Evolutionary conservation across 2,113 vertebrate genomes (phyloP), one percentile per base, ranked within the genome.

Genomic region (Glaucidium brasilianum): DNA sequence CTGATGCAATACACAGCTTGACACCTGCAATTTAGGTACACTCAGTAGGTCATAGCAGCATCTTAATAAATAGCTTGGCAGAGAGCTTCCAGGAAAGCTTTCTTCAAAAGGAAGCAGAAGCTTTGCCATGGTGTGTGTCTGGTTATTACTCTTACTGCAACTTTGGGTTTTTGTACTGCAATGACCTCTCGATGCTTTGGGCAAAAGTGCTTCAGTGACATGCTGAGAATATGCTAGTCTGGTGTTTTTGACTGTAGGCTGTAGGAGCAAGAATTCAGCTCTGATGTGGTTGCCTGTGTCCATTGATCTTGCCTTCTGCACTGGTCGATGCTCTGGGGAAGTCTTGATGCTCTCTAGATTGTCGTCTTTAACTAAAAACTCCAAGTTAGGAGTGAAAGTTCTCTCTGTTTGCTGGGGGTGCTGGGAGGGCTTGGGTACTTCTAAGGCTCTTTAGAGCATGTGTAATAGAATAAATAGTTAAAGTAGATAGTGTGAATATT

Each of bases 21-120:
- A 79, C 96, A 96, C 91, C 90, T 97, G 94, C 86, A 95, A 26
- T 78, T 90, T 68, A 69, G 92, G 30, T 59, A 26, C 55, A n/a
- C 50, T 67, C 69, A 37, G 5, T 49, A 41, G 67, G 73, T 69
- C 49, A 13, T 18, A 89, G 72, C 67, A 94, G 49, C 86, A 85
- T 60, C 94, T 95, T 91, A 85, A 91, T 94, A 75, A 91, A 78
- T 5, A 72, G 49, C 69, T 84, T 90, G 71, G 58, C 67, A 87
- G 68, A 81, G 68, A 92, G 45, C 62, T 93, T 95, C 81, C 74
- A 69, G 90, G 71, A 88, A 76, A 69, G 58, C n/a, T 76, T 74
- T 83, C 74, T 69, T 19, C 25, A 25, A 71, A 78, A 75, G 83
- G 87, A 84, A 66, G 43, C 73, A 91, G 85, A 62, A 89, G 35